Conservation (phyloP, 2,113 vertebrate species). For the Dolichotis patagonum region DNA sequence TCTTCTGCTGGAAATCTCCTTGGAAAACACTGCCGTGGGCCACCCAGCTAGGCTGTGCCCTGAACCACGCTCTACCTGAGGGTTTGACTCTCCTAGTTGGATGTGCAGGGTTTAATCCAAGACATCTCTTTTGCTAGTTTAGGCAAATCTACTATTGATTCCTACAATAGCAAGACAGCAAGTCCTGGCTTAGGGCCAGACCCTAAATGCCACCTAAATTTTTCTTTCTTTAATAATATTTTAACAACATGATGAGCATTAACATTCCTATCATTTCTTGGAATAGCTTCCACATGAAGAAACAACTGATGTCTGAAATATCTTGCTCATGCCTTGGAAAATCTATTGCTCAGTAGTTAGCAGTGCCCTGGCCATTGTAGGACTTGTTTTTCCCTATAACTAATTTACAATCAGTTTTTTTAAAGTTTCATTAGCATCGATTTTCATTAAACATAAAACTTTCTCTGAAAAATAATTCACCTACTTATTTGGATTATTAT, state of each 20-base stretch:
- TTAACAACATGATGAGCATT: not conserved
- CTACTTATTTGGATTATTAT: conserved; percentile 2
- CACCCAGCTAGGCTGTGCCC: rapidly evolving
- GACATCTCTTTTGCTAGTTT: not conserved
- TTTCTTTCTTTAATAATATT: not conserved
- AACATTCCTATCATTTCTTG: not conserved
- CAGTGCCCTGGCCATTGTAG: not conserved
- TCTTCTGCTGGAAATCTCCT: not conserved
- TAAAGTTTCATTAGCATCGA: not conserved
- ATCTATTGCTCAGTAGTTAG: not conserved
- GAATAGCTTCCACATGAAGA: not conserved
- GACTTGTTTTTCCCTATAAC: not conserved
- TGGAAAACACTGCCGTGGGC: not conserved
- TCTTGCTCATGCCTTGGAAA: not conserved
- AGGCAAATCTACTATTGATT: not conserved
- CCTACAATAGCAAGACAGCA: not conserved
- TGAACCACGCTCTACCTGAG: not conserved
- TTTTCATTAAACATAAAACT: not conserved
- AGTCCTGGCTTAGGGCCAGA: not conserved
- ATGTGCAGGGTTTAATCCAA: not conserved
- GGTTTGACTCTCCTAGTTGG: not conserved
- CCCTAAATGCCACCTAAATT: not conserved
- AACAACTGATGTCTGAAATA: not conserved
- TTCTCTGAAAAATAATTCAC: not conserved
- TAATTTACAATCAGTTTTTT: not conserved